Percentiles rank a stretch among this genome's conserved stretches.
These are phyloP conservation scores for Percopsis transmontana DNA, from an alignment of 2,113 vertebrate genomes.

Conservation along the genomic window DNA sequence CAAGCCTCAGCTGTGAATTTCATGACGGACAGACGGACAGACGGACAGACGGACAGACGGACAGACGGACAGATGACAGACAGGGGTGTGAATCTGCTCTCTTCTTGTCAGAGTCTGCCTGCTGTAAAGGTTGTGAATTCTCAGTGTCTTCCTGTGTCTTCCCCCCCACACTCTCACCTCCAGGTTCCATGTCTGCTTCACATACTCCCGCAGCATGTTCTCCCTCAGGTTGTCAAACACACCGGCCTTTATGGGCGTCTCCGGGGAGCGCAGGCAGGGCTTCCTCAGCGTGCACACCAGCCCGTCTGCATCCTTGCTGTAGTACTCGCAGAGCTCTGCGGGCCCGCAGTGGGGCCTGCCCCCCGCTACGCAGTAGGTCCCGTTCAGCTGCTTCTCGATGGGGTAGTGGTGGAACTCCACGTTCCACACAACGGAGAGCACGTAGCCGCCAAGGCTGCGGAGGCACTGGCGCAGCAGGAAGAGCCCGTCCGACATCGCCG, in stretches of 20 bases:
- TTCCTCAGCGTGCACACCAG: slow-evolving; percentile 87
- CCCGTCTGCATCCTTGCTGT: slow-evolving; percentile 90
- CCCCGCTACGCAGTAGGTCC: slow-evolving; percentile 88
- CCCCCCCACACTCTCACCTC: slow-evolving; percentile 79
- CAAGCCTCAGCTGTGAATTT: too few species aligned
- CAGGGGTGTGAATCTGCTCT: too few species aligned
- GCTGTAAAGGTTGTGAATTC: too few species aligned
- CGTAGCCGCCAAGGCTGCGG: slow-evolving; percentile 92
- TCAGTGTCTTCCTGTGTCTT: not conserved
- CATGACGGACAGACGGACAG: too few species aligned
- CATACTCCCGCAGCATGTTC: slow-evolving; percentile 93
- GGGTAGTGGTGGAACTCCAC: slow-evolving; percentile 90
- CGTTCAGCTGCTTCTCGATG: slow-evolving; percentile 92
- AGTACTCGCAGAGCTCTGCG: slow-evolving; percentile 92
- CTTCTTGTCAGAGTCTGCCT: too few species aligned
- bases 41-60: too few species aligned
- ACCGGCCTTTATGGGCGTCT: slow-evolving; percentile 76
- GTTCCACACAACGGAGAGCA: slow-evolving; percentile 87
- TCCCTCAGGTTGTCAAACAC: slow-evolving; percentile 90
- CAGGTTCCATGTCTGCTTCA: slow-evolving; percentile 90
- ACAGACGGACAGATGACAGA: too few species aligned
- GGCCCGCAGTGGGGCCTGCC: slow-evolving; percentile 93
- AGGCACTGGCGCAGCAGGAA: slow-evolving; percentile 94
- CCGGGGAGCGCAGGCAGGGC: slow-evolving; percentile 85
- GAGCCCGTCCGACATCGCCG: slow-evolving; percentile 89